phyloP scores from a whole-genome alignment of 2,797 vertebrate species.

The Sebastolobus alascanus region DNA sequence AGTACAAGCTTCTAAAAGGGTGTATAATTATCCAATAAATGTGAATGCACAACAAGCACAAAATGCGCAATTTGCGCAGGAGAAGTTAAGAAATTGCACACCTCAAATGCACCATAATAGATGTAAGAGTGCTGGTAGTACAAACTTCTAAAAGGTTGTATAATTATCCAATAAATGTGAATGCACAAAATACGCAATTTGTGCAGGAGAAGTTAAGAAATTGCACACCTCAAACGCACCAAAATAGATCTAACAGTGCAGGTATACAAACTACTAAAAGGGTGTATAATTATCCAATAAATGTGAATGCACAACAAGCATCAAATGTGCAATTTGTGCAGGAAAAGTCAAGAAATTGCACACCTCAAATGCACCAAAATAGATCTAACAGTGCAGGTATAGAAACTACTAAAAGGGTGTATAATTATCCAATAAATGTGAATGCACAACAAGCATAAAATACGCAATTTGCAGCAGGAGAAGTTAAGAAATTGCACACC shows the following conservation, averaged over 20 bases:
- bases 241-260: not conserved
- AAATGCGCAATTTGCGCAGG: not conserved
- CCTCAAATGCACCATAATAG: not conserved
- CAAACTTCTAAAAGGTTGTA: not conserved
- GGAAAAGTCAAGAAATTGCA: not conserved
- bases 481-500: not conserved
- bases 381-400: not conserved
- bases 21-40: too few species aligned
- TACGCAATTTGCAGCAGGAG: not conserved
- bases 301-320: constrained; percentile 9
- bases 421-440: too few species aligned
- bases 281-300: too few species aligned
- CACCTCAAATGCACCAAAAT: not conserved
- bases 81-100: not conserved
- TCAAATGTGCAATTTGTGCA: not conserved
- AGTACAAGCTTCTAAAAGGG: not conserved
- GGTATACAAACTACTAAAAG: not conserved
- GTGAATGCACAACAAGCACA: constrained; percentile 5
- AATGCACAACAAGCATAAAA: constrained; percentile 9
- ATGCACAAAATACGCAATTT: not conserved
- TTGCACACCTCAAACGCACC: not conserved
- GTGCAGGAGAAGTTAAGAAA: not conserved
- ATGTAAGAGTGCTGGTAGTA: not conserved
- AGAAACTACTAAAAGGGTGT: not conserved
- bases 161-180: not conserved